A percentile compares a stretch with the other conserved stretches of the same genome.
phyloP scores from a whole-genome alignment of 92 coral and sea anemone genomes.

The Epizoanthus stellaris region DNA sequence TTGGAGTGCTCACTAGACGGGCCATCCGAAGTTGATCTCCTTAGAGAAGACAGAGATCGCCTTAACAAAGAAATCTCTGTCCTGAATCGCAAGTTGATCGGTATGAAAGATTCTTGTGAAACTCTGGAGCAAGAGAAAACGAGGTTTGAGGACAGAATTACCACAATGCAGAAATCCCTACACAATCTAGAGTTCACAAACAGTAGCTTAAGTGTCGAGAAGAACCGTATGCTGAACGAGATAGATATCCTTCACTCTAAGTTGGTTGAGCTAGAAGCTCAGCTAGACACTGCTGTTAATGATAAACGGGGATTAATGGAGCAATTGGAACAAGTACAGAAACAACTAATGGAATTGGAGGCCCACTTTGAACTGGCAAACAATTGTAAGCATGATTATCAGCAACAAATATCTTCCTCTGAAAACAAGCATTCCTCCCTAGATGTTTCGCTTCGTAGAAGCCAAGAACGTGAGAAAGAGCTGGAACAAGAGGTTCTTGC shows the following conservation, averaged over 20 bases:
- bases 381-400: background rate
- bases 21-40: constrained; percentile 67
- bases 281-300: constrained; percentile 73
- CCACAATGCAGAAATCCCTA: constrained; percentile 70
- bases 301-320: constrained; percentile 66
- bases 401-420: constrained; percentile 31
- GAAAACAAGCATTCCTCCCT: constrained; percentile 66
- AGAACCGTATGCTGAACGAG: constrained; percentile 81
- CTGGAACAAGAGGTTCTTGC: constrained; percentile 73
- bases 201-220: constrained; percentile 71
- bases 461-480: constrained; percentile 81
- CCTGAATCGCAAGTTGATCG: constrained; percentile 72
- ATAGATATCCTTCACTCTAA: constrained; percentile 75
- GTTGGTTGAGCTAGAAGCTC: constrained; percentile 82
- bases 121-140: constrained; percentile 78
- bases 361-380: constrained; percentile 81
- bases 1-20: constrained; percentile 60
- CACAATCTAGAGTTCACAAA: constrained; percentile 71
- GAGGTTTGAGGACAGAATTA: constrained; percentile 61
- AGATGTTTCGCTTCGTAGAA: constrained; percentile 73
- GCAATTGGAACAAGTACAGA: constrained; percentile 77
- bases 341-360: constrained; percentile 80
- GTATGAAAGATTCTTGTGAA: constrained; percentile 76
- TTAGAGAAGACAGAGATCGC: constrained; percentile 86
- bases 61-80: constrained; percentile 79